Conservation (phyloP, 2,888 invertebrate species). For the Alsophila aescularia region DNA sequence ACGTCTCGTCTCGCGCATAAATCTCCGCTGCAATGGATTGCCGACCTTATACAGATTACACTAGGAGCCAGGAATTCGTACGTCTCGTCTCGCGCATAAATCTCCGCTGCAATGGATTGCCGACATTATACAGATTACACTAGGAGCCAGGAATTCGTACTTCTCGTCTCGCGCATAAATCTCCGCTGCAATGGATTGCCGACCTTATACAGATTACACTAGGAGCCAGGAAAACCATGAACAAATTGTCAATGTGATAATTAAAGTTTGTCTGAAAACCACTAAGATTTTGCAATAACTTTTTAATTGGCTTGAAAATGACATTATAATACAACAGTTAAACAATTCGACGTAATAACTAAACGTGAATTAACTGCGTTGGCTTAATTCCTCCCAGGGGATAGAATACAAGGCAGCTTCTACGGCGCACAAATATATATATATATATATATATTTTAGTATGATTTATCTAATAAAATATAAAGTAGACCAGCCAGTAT, state of each 20-base stretch:
- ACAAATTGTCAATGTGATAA: not conserved
- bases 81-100: no score
- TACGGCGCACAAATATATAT: slow-evolving; percentile 2
- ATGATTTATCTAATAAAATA: slow-evolving; percentile 34
- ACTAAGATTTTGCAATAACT: not conserved
- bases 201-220: not conserved
- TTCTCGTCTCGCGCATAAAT: no score
- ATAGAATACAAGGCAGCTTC: not conserved
- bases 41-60: no score
- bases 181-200: no score
- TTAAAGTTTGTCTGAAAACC: not conserved
- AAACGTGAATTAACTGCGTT: not conserved
- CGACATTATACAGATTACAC: no score
- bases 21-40: no score
- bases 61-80: no score
- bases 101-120: no score
- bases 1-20: no score
- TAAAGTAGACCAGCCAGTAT: slow-evolving; percentile 64
- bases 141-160: no score
- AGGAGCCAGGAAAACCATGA: not conserved
- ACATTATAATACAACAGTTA: slow-evolving; percentile 5
- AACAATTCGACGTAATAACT: not conserved
- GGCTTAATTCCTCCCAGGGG: not conserved
- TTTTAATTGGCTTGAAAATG: slow-evolving; percentile 8
- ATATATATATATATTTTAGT: slow-evolving; percentile 8